A percentile compares a stretch with the other conserved stretches of the same genome.
Evolutionary conservation across 2,113 vertebrate genomes (phyloP).

Genomic region (Clupea harengus): DNA sequence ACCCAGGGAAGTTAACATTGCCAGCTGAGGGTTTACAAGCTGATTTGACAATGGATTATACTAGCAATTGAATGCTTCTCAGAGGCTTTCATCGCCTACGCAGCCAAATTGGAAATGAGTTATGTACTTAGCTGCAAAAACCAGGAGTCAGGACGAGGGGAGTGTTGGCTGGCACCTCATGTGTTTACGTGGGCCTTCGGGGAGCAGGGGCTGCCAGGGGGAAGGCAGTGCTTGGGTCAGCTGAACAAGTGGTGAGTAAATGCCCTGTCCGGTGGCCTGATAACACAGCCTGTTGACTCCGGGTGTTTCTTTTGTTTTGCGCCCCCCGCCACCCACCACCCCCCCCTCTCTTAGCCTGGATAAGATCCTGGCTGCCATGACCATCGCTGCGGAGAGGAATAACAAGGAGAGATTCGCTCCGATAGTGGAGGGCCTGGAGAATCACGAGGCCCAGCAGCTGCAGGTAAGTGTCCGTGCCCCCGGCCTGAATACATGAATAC

Average conservation of each 20-base stretch:
- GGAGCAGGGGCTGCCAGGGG: no score
- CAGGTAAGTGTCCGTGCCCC: conserved; percentile 74
- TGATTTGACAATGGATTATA: conserved; percentile 46
- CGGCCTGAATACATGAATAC: background rate
- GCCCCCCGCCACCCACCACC: background rate
- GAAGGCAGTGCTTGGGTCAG: background rate
- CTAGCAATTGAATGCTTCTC: conserved; percentile 42
- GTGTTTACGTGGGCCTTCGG: background rate
- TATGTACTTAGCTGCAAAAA: conserved; percentile 37
- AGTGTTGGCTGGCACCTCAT: background rate
- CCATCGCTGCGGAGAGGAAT: conserved; percentile 88
- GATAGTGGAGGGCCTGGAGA: conserved; percentile 94
- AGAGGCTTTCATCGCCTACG: conserved; percentile 33
- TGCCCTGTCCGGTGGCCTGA: conserved; percentile 49
- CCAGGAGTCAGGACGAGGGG: background rate
- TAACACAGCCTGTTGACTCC: conserved; percentile 66
- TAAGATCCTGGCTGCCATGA: conserved; percentile 93
- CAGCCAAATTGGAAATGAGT: conserved; percentile 48
- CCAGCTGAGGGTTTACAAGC: conserved; percentile 22
- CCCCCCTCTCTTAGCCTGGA: conserved; percentile 75
- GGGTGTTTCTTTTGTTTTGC: conserved; percentile 45
- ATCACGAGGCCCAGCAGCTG: conserved; percentile 90
- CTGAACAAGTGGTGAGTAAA: conserved; percentile 45
- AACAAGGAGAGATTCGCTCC: conserved; percentile 88
- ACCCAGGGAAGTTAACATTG: conserved; percentile 32